These are phyloP conservation scores for Pteromalus puparum DNA, from an alignment of 1,140 invertebrate genomes.

Conservation along the genomic window DNA sequence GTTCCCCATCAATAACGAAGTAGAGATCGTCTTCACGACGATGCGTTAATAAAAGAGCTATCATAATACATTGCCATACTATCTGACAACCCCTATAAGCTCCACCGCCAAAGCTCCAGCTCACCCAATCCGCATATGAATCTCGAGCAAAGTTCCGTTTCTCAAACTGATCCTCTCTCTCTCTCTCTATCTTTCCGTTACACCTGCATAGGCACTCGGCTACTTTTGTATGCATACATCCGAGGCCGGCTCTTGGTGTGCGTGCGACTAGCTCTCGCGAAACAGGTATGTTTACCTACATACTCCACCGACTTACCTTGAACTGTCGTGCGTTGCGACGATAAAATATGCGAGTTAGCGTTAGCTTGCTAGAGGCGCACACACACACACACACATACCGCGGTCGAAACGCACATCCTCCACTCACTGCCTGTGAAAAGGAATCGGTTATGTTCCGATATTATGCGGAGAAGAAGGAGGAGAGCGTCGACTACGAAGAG, in stretches of 20 bases:
- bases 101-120: neutral
- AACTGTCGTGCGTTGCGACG: conserved; percentile 55
- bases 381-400: neutral
- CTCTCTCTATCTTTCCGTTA: neutral
- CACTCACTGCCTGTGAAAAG: neutral
- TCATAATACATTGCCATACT: no score
- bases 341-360: conserved; percentile 42
- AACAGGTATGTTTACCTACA: conserved; percentile 53
- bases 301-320: conserved; percentile 56
- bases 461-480: no score
- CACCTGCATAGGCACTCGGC: neutral
- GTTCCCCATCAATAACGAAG: neutral
- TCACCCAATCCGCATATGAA: neutral
- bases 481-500: no score
- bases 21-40: no score
- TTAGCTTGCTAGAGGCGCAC: neutral
- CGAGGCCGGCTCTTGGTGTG: neutral
- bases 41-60: no score
- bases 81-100: no score
- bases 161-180: neutral
- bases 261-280: conserved; percentile 19
- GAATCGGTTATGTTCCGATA: neutral
- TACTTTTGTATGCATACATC: neutral
- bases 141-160: neutral
- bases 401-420: neutral